These are phyloP conservation scores for Labrus mixtus DNA, from an alignment of 2,113 vertebrate species.

Conservation along the genomic window DNA sequence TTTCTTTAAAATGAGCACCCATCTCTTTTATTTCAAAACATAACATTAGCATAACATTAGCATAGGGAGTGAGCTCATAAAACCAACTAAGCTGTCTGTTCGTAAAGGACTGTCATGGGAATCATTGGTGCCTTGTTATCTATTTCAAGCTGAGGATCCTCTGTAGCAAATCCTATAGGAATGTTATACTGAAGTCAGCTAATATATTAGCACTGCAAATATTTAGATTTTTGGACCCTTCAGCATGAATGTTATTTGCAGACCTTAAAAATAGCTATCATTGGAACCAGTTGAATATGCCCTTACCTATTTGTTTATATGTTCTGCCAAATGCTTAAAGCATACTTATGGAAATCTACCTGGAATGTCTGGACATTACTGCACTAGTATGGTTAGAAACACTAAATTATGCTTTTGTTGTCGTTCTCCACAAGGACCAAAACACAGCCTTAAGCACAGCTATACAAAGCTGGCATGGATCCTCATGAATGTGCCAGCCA, in stretches of 20 bases:
- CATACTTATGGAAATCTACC: background rate
- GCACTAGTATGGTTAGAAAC: background rate
- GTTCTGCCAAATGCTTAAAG: background rate
- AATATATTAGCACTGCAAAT: no score
- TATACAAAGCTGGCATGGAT: background rate
- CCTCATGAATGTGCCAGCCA: background rate
- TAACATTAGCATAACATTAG: background rate
- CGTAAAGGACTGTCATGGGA: background rate
- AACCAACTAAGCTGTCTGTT: background rate
- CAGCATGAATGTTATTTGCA: no score
- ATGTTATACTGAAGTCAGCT: no score
- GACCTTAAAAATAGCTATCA: no score
- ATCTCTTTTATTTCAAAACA: background rate
- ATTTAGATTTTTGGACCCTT: no score
- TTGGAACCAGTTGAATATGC: no score
- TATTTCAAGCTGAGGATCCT: no score
- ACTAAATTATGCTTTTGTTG: background rate
- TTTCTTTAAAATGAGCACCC: background rate
- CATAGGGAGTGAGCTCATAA: background rate
- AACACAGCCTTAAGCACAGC: background rate
- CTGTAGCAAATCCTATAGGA: no score
- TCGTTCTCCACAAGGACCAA: background rate
- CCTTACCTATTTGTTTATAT: no score
- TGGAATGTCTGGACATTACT: background rate
- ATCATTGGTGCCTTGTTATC: no score